Conservation (phyloP, 2,888 invertebrate species). For the Dynastes tityus region DNA sequence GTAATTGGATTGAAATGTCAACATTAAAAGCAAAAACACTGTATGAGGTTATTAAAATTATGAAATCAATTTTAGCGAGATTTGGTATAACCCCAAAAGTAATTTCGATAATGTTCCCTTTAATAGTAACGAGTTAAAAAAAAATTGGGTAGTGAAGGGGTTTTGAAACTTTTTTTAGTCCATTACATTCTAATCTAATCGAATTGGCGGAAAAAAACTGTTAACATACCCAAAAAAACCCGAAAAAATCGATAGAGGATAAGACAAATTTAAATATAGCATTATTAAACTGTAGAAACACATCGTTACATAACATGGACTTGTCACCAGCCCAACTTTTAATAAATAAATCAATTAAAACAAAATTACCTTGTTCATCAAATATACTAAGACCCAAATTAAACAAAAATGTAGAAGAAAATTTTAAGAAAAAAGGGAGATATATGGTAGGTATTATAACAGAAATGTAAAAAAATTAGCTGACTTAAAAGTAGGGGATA, state of each 20-base stretch:
- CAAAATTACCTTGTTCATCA: not conserved
- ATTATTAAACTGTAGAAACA: not conserved
- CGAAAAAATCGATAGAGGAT: not conserved
- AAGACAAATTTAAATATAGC: not conserved
- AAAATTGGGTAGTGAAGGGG: not conserved
- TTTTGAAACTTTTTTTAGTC: not conserved
- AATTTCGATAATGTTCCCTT: no score
- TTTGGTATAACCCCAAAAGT: no score
- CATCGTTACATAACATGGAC: no score
- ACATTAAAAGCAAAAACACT: no score
- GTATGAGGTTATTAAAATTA: no score
- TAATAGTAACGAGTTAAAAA: not conserved
- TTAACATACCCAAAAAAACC: not conserved
- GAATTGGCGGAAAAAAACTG: not conserved
- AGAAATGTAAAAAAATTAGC: not conserved
- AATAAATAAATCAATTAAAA: not conserved
- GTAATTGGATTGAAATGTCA: no score
- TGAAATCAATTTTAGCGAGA: no score
- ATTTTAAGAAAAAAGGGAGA: not conserved
- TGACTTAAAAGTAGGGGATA: slow-evolving; percentile 14
- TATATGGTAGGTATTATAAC: not conserved
- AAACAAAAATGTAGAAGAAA: not conserved
- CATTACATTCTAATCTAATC: not conserved
- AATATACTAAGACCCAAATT: not conserved
- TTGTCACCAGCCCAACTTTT: no score